Conservation (phyloP, 2,888 invertebrate genomes). For the Patella ulyssiponensis region DNA sequence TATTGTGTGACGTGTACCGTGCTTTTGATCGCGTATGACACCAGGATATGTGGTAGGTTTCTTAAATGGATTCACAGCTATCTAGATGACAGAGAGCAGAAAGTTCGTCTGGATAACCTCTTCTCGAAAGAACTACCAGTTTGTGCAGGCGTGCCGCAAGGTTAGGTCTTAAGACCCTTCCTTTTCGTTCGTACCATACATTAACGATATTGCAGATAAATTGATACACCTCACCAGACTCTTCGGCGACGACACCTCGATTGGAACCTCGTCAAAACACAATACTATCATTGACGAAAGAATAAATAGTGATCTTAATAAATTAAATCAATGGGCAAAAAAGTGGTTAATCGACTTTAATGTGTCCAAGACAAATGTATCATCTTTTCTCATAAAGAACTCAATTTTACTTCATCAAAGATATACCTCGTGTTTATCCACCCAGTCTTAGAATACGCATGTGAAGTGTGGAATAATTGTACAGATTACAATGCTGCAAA, state of each 20-base stretch:
- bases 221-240: background rate
- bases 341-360: background rate
- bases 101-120: background rate
- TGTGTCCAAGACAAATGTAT: background rate
- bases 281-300: background rate
- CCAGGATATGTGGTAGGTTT: constrained; percentile 11
- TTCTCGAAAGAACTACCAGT: background rate
- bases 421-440: constrained; percentile 4
- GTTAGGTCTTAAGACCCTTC: background rate
- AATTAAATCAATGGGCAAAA: background rate
- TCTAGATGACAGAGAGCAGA: background rate
- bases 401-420: background rate
- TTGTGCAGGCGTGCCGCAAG: background rate
- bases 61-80: background rate
- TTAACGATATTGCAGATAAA: background rate
- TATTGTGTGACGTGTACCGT: constrained; percentile 38
- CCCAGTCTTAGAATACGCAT: background rate
- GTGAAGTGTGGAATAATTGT: constrained; percentile 6
- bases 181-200: background rate
- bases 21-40: constrained; percentile 15
- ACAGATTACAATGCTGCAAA: background rate
- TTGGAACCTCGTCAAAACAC: background rate
- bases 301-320: background rate
- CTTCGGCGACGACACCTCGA: background rate
- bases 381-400: background rate